These are phyloP conservation scores for Nemopilema nomurai DNA, from an alignment of 30 jellyfish, hydroid and myxozoan genomes.

Conservation along the genomic window DNA sequence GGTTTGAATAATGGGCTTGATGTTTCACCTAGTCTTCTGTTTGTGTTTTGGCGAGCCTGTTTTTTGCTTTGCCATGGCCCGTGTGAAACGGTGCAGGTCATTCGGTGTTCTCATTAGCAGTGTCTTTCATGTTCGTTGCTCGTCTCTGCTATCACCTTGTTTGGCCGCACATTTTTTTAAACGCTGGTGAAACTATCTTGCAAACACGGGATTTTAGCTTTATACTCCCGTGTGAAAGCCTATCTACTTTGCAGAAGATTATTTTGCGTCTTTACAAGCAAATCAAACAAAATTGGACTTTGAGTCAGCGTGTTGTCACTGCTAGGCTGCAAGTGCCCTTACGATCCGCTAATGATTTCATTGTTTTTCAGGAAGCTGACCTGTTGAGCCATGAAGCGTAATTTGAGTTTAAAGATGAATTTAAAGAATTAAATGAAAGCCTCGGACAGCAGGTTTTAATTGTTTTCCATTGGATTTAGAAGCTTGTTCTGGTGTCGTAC, in stretches of 20 bases:
- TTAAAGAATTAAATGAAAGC: slow-evolving; percentile 22
- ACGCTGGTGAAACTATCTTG: no score
- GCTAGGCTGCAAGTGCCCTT: background rate
- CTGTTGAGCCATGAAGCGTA: slow-evolving; percentile 15
- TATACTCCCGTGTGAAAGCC: no score
- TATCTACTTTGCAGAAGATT: no score
- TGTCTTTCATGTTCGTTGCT: background rate
- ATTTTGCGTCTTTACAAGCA: no score
- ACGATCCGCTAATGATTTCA: background rate
- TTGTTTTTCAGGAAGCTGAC: slow-evolving; percentile 52
- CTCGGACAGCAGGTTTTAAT: slow-evolving; percentile 32
- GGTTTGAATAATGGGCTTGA: no score
- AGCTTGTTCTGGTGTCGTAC: slow-evolving; percentile 25
- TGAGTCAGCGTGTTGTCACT: background rate
- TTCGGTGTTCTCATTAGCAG: no score
- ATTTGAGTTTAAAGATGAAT: slow-evolving; percentile 47
- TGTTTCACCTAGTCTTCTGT: no score
- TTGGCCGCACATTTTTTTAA: no score
- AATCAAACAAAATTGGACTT: background rate
- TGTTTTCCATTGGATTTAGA: slow-evolving; percentile 26
- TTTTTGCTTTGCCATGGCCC: no score
- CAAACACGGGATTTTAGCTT: no score
- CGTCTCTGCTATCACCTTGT: background rate
- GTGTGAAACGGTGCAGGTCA: no score
- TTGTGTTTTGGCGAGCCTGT: no score